Conservation (phyloP, 2,113 vertebrate genomes). For the Pachyramphus minor region DNA sequence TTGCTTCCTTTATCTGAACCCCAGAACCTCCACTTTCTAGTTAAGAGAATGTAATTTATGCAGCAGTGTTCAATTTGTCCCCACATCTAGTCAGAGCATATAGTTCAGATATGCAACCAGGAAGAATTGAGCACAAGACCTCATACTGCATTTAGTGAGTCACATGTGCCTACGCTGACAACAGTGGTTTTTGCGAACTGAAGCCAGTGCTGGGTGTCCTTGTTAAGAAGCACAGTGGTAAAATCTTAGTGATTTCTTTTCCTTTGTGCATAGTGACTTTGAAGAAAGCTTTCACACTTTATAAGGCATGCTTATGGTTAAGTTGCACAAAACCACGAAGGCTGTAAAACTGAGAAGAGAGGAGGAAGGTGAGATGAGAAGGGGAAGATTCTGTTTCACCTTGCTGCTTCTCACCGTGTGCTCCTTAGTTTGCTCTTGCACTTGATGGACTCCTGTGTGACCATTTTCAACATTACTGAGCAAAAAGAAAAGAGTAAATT, state of each 20-base stretch:
- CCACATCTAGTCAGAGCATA: background rate
- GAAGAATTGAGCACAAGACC: background rate
- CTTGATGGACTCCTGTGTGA: background rate
- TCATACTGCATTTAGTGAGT: background rate
- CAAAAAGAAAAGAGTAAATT: background rate
- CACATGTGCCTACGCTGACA: rapidly evolving
- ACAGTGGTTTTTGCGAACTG: background rate
- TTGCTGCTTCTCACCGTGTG: rapidly evolving
- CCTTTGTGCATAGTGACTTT: background rate
- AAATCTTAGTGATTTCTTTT: background rate
- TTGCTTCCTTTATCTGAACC: background rate
- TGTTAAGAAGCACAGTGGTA: background rate
- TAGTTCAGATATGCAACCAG: background rate
- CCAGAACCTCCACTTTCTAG: background rate
- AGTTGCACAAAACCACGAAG: background rate
- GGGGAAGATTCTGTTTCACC: background rate
- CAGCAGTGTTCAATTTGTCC: background rate
- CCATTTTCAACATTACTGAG: background rate
- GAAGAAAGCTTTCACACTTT: background rate
- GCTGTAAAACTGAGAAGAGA: background rate
- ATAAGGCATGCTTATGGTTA: background rate
- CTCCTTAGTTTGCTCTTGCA: background rate
- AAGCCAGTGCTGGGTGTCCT: background rate
- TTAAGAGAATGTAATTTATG: background rate
- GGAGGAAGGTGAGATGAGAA: background rate